phyloP scores from a whole-genome alignment of 1,140 invertebrate genomes.

The Pseudomyrmex pallidus region DNA sequence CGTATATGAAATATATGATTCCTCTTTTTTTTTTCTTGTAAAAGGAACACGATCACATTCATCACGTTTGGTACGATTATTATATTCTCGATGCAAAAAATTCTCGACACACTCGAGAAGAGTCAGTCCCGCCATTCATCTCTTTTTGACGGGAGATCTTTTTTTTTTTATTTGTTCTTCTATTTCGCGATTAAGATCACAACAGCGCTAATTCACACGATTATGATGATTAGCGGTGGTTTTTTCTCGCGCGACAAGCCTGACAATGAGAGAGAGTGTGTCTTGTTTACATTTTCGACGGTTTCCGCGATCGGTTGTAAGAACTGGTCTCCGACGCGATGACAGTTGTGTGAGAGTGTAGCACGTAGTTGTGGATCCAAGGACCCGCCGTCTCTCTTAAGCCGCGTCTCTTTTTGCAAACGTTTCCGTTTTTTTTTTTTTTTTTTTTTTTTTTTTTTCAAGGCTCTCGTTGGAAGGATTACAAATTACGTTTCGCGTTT shows the following conservation, averaged over 20 bases:
- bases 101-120: background rate
- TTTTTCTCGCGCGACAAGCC: conserved; percentile 1
- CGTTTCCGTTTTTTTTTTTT: background rate
- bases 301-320: conserved; percentile 13
- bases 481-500: conserved; percentile 59
- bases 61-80: conserved; percentile 11
- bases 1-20: conserved; percentile 49
- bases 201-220: background rate
- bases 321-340: conserved; percentile 17
- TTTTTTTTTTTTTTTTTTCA: conserved; percentile 47
- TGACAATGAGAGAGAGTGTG: background rate
- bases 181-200: background rate
- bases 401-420: background rate
- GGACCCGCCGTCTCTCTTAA: background rate
- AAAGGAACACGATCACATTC: conserved; percentile 10
- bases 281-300: conserved; percentile 23
- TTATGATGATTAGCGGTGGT: conserved; percentile 23
- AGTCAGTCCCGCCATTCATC: background rate
- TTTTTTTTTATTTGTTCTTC: background rate
- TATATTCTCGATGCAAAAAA: background rate
- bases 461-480: conserved; percentile 72
- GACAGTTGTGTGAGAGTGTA: background rate
- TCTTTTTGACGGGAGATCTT: background rate
- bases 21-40: background rate
- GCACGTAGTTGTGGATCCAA: conserved; percentile 22